Percentiles rank a stretch among this genome's conserved stretches.
These are phyloP conservation scores for Sclerurus mexicanus DNA, from an alignment of 2,113 vertebrate species.

Conservation along the genomic window DNA sequence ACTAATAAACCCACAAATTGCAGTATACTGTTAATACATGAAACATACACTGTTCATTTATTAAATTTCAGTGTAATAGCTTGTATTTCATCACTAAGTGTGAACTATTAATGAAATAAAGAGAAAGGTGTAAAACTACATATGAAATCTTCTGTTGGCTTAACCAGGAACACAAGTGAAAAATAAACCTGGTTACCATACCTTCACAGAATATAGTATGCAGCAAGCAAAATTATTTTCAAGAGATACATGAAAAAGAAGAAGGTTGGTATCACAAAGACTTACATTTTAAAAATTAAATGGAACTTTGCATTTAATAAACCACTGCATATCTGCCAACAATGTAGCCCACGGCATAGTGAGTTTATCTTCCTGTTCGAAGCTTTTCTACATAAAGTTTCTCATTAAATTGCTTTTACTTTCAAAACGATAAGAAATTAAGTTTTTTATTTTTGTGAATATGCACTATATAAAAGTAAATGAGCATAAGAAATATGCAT, in stretches of 20 bases:
- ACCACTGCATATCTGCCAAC: background rate
- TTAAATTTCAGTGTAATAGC: background rate
- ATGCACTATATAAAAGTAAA: conserved; percentile 43
- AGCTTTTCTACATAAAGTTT: conserved; percentile 15
- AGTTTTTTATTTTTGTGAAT: conserved; percentile 18
- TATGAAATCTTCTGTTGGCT: background rate
- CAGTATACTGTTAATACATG: background rate
- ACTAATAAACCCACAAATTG: background rate
- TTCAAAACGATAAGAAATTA: conserved; percentile 4
- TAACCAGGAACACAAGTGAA: background rate
- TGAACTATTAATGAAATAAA: background rate
- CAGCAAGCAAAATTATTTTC: background rate
- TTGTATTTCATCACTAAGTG: background rate
- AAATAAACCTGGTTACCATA: background rate
- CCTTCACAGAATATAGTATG: background rate
- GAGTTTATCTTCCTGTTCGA: background rate
- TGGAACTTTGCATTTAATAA: background rate
- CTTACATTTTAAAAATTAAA: background rate
- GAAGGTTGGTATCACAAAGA: background rate
- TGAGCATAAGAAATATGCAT: background rate
- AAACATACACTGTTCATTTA: background rate
- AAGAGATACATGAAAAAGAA: background rate
- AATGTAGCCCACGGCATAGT: background rate
- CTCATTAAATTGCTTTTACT: conserved; percentile 1
- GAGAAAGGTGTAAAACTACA: background rate